Conservation (phyloP, 2,888 invertebrate genomes). For the Podotricha telesiphe region DNA sequence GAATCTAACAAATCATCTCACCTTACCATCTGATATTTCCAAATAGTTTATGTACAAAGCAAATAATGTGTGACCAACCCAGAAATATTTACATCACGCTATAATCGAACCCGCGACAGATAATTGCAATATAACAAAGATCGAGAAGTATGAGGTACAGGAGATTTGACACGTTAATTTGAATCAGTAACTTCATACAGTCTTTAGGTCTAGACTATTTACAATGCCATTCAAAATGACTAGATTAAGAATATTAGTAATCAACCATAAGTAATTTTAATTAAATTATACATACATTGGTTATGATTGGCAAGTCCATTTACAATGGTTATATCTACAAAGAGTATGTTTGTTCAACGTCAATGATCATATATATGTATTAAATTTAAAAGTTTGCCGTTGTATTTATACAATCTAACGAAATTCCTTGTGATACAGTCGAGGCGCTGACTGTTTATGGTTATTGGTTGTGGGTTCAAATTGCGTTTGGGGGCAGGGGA, state of each 20-base stretch:
- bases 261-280: neutral
- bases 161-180: slow-evolving; percentile 44
- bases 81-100: slow-evolving; percentile 11
- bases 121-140: neutral
- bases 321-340: slow-evolving; percentile 52
- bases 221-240: slow-evolving; percentile 75
- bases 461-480: slow-evolving; percentile 4
- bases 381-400: slow-evolving; percentile 55
- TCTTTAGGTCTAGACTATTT: slow-evolving; percentile 80
- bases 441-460: neutral
- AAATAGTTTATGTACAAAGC: neutral
- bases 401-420: slow-evolving; percentile 6
- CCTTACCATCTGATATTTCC: neutral
- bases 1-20: neutral
- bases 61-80: neutral
- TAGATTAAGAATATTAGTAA: slow-evolving; percentile 46
- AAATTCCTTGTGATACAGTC: neutral
- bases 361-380: slow-evolving; percentile 41
- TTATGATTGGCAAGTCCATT: slow-evolving; percentile 49
- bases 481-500: neutral
- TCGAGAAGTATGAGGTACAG: slow-evolving; percentile 36
- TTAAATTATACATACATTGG: slow-evolving; percentile 32
- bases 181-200: slow-evolving; percentile 58
- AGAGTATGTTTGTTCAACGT: slow-evolving; percentile 29
- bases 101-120: slow-evolving; percentile 11